Evolutionary conservation across 2,888 invertebrate genomes (phyloP).

Genomic region (Lycocerus yunnanus): DNA sequence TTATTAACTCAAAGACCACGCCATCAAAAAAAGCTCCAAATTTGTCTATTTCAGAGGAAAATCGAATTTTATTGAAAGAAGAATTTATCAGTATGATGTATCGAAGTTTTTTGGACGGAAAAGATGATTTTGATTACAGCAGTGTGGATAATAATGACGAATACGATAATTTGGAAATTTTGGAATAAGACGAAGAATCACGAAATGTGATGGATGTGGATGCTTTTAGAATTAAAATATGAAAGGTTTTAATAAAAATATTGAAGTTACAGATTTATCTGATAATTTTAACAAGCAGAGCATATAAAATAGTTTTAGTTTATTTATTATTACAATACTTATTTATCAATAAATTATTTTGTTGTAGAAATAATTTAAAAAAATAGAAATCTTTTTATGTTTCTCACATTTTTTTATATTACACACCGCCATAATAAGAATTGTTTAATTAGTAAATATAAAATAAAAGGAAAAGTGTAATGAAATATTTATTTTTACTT

Average conservation of each 20-base stretch:
- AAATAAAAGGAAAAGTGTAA: too few relatives aligned
- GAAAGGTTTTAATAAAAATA: conserved; percentile 61
- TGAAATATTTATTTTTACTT: too few relatives aligned
- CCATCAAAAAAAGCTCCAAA: conserved; percentile 37
- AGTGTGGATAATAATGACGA: conserved; percentile 79
- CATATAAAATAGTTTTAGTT: not conserved
- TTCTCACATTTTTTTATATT: not conserved
- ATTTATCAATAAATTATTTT: not conserved
- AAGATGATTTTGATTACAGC: conserved; percentile 86
- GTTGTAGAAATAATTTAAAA: not conserved
- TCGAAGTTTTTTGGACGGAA: conserved; percentile 80
- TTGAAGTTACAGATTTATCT: conserved; percentile 46
- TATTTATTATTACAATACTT: not conserved
- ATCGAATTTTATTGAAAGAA: conserved; percentile 70
- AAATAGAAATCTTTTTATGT: not conserved
- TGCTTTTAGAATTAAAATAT: too few relatives aligned
- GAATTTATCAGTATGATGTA: conserved; percentile 88
- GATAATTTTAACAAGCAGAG: conserved; percentile 43
- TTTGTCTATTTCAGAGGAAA: conserved; percentile 59
- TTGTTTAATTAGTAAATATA: too few relatives aligned
- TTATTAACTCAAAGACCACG: too few relatives aligned
- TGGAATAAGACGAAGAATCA: conserved; percentile 77
- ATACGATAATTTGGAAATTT: conserved; percentile 75
- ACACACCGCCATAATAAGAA: too few relatives aligned
- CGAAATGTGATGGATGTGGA: conserved; percentile 54